Conservation (phyloP, 2,797 vertebrate genomes). For the Sylvilagus floridanus region DNA sequence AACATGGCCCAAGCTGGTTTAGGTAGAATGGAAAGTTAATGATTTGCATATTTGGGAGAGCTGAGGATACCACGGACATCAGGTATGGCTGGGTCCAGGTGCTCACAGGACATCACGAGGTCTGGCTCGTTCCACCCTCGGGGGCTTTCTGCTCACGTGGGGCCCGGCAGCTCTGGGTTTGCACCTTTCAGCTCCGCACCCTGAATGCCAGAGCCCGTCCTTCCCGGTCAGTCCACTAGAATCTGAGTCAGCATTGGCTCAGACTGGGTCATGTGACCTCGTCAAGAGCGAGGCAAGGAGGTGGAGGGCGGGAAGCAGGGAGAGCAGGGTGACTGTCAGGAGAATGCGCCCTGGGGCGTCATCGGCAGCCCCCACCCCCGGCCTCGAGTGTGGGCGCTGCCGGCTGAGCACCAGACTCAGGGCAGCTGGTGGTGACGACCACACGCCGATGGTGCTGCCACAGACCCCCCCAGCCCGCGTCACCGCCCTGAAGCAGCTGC, state of each 20-base stretch:
- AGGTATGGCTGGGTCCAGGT: neutral
- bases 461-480: neutral
- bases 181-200: neutral
- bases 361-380: neutral
- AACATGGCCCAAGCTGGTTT: neutral
- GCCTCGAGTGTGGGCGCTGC: neutral
- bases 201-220: neutral
- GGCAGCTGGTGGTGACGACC: neutral
- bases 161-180: neutral
- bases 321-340: neutral
- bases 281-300: neutral
- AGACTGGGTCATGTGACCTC: neutral
- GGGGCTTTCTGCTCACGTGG: neutral
- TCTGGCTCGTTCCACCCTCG: neutral
- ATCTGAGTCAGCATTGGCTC: neutral
- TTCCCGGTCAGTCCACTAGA: neutral
- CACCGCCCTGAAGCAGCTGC: neutral
- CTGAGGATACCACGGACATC: neutral
- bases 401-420: neutral
- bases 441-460: neutral
- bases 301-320: neutral
- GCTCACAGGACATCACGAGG: neutral
- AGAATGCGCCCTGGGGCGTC: neutral
- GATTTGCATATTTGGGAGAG: neutral
- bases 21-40: neutral